Evolutionary conservation across 2,797 vertebrate species (phyloP).

Genomic region (Echeneis naucrates): DNA sequence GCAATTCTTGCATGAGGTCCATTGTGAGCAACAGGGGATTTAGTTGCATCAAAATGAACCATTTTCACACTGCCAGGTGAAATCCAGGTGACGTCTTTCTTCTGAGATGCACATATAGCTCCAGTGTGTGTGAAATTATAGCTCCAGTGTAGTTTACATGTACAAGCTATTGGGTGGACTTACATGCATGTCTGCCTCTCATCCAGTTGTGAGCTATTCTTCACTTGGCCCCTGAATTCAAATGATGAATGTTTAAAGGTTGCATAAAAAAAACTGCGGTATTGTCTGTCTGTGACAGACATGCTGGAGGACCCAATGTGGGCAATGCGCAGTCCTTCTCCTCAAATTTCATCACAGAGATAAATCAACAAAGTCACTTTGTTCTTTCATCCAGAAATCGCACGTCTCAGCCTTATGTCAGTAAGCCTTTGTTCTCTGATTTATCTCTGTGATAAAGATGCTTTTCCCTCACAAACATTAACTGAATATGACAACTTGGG

Average conservation of each 20-base stretch:
- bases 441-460: conserved; percentile 28
- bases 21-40: too few relatives aligned
- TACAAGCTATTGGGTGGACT: background rate
- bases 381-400: conserved; percentile 18
- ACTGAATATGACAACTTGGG: conserved; percentile 8
- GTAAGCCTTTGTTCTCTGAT: conserved; percentile 34
- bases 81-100: too few relatives aligned
- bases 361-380: conserved; percentile 18
- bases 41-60: too few relatives aligned
- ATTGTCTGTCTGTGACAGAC: conserved; percentile 16
- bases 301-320: conserved; percentile 3
- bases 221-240: background rate
- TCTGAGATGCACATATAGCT: background rate
- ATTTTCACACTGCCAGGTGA: too few relatives aligned
- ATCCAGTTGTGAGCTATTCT: background rate
- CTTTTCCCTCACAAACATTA: background rate
- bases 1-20: too few relatives aligned
- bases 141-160: background rate
- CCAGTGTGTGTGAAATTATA: background rate
- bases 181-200: background rate
- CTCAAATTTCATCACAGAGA: conserved; percentile 19
- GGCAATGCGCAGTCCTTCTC: background rate
- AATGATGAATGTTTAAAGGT: conserved; percentile 13
- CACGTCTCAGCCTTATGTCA: background rate
- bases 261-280: conserved; percentile 48